Conservation (phyloP, 2,113 vertebrate genomes). For the Eira barbara region DNA sequence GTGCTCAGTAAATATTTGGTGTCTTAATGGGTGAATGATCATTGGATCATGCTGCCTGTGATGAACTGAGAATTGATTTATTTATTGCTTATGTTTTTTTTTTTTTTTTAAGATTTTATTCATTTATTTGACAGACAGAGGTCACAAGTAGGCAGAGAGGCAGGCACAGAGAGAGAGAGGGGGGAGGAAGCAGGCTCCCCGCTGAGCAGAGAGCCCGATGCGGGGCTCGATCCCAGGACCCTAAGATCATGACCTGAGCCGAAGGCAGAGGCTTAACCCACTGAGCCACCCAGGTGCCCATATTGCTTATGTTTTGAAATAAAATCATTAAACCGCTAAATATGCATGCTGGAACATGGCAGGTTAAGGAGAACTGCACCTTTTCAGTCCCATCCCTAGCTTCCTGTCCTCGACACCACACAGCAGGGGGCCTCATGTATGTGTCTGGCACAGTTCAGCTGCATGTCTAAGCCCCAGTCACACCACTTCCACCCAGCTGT, state of each 20-base stretch:
- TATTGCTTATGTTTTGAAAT: background rate
- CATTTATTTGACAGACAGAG: no score
- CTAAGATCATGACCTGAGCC: no score
- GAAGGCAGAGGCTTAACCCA: no score
- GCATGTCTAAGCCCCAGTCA: background rate
- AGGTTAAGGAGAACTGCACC: background rate
- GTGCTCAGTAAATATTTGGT: background rate
- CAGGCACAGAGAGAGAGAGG: no score
- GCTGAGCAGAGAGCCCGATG: no score
- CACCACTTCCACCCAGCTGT: background rate
- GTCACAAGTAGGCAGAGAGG: no score
- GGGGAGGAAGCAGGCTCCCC: no score
- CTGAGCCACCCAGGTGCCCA: no score
- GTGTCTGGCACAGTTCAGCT: background rate
- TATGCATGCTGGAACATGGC: background rate
- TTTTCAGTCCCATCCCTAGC: background rate
- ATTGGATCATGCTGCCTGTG: background rate
- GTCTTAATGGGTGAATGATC: background rate
- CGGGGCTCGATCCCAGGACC: no score
- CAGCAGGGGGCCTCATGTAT: rapidly evolving
- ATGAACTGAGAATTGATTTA: background rate
- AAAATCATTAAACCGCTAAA: background rate
- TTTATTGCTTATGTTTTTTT: background rate
- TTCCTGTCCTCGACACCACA: background rate
- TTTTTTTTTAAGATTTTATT: no score